phyloP scores from a whole-genome alignment of 2,888 invertebrate species.

The Macropis europaea region DNA sequence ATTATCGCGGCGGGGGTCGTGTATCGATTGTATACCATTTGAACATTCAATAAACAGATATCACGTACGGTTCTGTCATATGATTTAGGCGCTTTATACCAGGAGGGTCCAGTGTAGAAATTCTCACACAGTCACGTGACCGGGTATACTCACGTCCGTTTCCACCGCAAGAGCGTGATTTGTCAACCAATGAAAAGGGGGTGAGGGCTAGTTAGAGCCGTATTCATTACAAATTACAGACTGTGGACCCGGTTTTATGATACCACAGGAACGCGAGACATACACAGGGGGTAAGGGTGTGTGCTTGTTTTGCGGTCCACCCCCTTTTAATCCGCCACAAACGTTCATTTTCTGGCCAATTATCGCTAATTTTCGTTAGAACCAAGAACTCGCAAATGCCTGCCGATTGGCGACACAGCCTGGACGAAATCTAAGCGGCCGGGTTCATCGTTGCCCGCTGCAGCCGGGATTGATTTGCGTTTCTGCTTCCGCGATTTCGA shows the following conservation, averaged over 20 bases:
- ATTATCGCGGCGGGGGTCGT: conserved; percentile 49
- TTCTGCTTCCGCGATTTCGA: conserved; percentile 19
- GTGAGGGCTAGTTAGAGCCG: conserved; percentile 72
- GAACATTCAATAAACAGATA: conserved; percentile 47
- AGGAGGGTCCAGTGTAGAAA: conserved; percentile 30
- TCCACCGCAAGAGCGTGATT: conserved; percentile 50
- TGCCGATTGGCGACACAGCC: neutral
- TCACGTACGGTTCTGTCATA: conserved; percentile 50
- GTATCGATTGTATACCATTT: conserved; percentile 31
- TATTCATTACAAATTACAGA: conserved; percentile 77
- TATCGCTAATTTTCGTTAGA: conserved; percentile 65
- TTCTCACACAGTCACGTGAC: conserved; percentile 27
- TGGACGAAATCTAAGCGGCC: conserved; percentile 24
- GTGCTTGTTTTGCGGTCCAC: conserved; percentile 47
- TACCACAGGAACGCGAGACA: conserved; percentile 61
- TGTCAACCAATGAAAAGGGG: conserved; percentile 54
- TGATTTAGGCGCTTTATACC: conserved; percentile 46
- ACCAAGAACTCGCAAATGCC: conserved; percentile 29
- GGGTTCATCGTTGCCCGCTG: conserved; percentile 6
- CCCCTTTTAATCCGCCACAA: conserved; percentile 65
- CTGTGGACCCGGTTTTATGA: conserved; percentile 67
- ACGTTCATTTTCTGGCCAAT: conserved; percentile 64
- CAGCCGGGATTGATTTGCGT: conserved; percentile 47
- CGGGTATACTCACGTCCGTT: conserved; percentile 29
- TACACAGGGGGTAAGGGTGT: conserved; percentile 19